Conservation (phyloP, 2,113 vertebrate species). For the Triplophysa siluroides region DNA sequence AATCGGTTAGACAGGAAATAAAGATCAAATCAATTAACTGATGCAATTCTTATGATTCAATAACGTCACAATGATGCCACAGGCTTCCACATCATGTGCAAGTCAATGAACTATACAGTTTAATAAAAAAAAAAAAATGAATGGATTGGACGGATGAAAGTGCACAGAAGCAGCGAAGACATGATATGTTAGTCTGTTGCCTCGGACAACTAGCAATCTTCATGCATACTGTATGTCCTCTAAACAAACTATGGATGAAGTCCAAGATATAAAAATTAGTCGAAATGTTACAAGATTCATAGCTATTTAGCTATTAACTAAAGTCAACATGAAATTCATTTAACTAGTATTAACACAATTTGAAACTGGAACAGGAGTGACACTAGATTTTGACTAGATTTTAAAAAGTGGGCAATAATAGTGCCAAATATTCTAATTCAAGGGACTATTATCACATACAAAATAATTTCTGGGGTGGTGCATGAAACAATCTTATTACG, state of each 20-base stretch:
- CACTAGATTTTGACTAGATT: too few species aligned
- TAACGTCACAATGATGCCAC: slow-evolving; percentile 25
- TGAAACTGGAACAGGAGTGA: too few species aligned
- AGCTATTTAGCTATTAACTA: neutral
- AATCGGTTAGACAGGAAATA: slow-evolving; percentile 44
- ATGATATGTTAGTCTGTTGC: slow-evolving; percentile 15
- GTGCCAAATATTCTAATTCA: too few species aligned
- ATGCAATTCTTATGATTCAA: slow-evolving; percentile 21
- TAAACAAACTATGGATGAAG: slow-evolving; percentile 1
- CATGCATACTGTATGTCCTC: slow-evolving; percentile 16
- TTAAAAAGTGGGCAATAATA: too few species aligned
- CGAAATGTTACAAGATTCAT: too few species aligned
- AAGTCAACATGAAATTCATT: neutral
- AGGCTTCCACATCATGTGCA: neutral
- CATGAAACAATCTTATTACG: too few species aligned
- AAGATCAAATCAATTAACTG: slow-evolving; percentile 45
- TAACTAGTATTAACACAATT: too few species aligned
- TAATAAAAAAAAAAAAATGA: slow-evolving; percentile 2
- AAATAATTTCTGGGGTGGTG: too few species aligned
- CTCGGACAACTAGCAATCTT: slow-evolving; percentile 11
- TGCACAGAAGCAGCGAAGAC: slow-evolving; percentile 16
- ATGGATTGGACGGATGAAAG: slow-evolving; percentile 6
- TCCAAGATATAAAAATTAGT: neutral
- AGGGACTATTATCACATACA: too few species aligned
- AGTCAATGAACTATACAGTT: slow-evolving; percentile 38